These are phyloP conservation scores for Equus przewalskii DNA, from an alignment of 2,113 vertebrate genomes.

Conservation along the genomic window DNA sequence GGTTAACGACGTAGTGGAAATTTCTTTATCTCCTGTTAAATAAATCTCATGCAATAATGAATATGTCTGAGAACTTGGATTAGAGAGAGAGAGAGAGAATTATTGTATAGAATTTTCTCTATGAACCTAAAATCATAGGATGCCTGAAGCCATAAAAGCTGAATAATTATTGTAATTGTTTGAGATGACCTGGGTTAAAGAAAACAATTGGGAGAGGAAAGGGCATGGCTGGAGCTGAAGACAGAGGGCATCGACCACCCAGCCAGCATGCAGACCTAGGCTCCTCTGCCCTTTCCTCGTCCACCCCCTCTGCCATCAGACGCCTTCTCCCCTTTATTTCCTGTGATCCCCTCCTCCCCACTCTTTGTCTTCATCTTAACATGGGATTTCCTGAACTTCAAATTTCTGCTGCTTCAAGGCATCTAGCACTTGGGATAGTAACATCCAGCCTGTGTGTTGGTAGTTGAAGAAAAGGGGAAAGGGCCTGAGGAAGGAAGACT, in stretches of 20 bases:
- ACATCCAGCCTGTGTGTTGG: not conserved
- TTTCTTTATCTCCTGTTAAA: not conserved
- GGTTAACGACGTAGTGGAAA: not conserved
- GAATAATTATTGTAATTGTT: not conserved
- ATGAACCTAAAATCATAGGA: not conserved
- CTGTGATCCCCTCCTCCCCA: not conserved
- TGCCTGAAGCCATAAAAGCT: not conserved
- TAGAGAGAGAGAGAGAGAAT: not conserved
- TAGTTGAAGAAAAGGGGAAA: not conserved
- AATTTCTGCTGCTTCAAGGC: not conserved
- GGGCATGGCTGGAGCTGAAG: rapidly evolving
- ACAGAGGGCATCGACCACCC: not conserved
- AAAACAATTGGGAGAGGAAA: not conserved
- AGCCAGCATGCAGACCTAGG: not conserved
- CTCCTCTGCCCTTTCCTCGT: not conserved
- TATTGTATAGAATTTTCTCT: constrained; percentile 7
- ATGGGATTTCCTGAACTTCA: not conserved
- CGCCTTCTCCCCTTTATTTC: not conserved
- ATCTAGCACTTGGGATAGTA: not conserved
- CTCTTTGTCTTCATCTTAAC: not conserved
- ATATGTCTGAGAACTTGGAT: not conserved
- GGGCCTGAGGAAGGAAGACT: not conserved
- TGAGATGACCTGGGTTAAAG: not conserved
- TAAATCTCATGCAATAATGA: not conserved
- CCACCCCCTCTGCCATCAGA: too few species aligned